Percentiles rank a stretch among this genome's conserved stretches.
These are phyloP conservation scores for Centropus unirufus DNA, from an alignment of 2,113 vertebrate genomes.

Conservation along the genomic window DNA sequence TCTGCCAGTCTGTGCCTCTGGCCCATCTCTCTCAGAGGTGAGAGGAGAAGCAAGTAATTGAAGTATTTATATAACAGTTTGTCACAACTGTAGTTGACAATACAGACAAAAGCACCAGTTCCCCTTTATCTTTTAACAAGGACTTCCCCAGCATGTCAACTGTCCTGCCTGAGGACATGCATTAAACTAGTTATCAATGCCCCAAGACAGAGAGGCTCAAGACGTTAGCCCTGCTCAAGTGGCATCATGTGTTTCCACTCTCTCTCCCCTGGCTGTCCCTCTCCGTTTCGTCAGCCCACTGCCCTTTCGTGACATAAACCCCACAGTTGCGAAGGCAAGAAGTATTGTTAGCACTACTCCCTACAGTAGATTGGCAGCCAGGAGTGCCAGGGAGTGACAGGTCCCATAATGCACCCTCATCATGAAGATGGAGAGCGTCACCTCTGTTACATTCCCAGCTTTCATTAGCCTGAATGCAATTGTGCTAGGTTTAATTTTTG, in stretches of 20 bases:
- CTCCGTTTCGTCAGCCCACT: neutral
- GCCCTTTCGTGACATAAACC: slow-evolving; percentile 34
- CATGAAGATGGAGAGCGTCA: slow-evolving; percentile 63
- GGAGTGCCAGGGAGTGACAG: slow-evolving; percentile 56
- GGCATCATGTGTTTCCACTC: neutral
- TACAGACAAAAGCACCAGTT: neutral
- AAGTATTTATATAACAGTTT: neutral
- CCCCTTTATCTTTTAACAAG: neutral
- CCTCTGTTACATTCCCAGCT: slow-evolving; percentile 62
- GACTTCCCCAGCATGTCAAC: neutral
- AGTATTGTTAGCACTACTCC: slow-evolving; percentile 28
- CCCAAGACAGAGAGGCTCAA: neutral
- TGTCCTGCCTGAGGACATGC: neutral
- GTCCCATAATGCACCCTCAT: slow-evolving; percentile 61
- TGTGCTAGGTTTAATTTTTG: slow-evolving; percentile 75
- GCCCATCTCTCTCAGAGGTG: neutral
- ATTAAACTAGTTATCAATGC: neutral
- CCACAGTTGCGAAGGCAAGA: neutral
- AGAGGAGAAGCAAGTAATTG: neutral
- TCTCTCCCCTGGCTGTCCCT: neutral
- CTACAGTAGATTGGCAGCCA: slow-evolving; percentile 65
- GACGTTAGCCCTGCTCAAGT: neutral
- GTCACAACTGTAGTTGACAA: neutral
- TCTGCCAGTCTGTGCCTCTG: neutral
- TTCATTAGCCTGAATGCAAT: slow-evolving; percentile 69